Percentiles rank a stretch among this genome's conserved stretches.
phyloP scores from a whole-genome alignment of 1,140 invertebrate genomes.

The Galleria mellonella region DNA sequence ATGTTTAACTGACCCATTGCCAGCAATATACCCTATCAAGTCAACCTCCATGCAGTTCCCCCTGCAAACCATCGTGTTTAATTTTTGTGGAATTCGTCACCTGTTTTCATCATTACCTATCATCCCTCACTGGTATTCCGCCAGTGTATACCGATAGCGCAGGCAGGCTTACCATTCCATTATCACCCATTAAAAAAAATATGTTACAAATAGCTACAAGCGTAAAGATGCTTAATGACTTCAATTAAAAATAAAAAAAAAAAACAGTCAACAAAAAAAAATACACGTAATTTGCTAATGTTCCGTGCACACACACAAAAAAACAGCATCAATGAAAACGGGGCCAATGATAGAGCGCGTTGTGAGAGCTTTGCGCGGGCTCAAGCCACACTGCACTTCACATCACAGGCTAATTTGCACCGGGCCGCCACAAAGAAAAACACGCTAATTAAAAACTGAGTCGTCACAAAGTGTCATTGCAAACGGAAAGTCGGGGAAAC shows the following conservation, averaged over 20 bases:
- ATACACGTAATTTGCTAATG: conserved; percentile 26
- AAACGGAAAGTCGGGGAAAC: conserved; percentile 19
- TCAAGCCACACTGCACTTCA: conserved; percentile 23
- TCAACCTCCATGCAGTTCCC: too few species aligned
- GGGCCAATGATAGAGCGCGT: conserved; percentile 22
- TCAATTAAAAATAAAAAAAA: neutral
- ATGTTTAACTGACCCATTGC: too few species aligned
- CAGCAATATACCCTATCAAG: too few species aligned
- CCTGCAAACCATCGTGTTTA: too few species aligned
- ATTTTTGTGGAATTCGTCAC: too few species aligned
- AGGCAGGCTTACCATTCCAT: too few species aligned
- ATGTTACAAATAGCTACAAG: too few species aligned
- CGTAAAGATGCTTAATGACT: too few species aligned
- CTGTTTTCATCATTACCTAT: too few species aligned
- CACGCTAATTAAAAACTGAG: conserved; percentile 55
- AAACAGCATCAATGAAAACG: conserved; percentile 15
- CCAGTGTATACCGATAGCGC: too few species aligned
- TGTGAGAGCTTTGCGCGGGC: conserved; percentile 4
- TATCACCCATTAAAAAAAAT: too few species aligned
- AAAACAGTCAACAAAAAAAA: neutral
- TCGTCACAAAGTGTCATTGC: conserved; percentile 40
- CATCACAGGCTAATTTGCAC: conserved; percentile 48
- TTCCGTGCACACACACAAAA: conserved; percentile 13
- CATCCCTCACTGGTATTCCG: too few species aligned
- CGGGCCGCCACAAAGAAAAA: conserved; percentile 39